Evolutionary conservation across 2,113 vertebrate species (phyloP).

Genomic region (Pyxicephalus adspersus): DNA sequence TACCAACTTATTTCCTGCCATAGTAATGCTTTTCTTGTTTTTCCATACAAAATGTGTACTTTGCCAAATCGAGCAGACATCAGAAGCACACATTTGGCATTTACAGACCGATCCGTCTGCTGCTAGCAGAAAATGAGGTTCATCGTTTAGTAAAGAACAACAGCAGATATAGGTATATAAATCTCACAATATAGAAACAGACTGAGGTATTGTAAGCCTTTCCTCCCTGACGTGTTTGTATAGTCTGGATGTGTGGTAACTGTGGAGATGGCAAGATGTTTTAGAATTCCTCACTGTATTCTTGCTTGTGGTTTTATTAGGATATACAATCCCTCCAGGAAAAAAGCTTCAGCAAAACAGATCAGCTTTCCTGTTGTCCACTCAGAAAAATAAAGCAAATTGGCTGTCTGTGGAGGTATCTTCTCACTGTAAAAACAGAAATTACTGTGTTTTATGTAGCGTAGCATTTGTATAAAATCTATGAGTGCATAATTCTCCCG

Average conservation of each 20-base stretch:
- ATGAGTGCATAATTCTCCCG: no score
- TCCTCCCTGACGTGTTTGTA: conserved; percentile 22
- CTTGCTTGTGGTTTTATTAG: conserved; percentile 48
- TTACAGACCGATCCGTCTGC: background rate
- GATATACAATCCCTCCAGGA: conserved; percentile 46
- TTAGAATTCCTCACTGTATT: conserved; percentile 39
- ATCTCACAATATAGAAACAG: conserved; percentile 15
- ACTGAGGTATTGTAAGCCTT: conserved; percentile 19
- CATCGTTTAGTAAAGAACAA: conserved; percentile 28
- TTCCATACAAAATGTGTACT: conserved; percentile 3
- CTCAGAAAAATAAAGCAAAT: conserved; percentile 14
- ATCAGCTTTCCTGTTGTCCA: conserved; percentile 37
- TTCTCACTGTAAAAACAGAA: conserved; percentile 1
- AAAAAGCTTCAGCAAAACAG: conserved; percentile 37
- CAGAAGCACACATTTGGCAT: background rate
- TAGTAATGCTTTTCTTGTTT: conserved; percentile 21
- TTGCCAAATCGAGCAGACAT: conserved; percentile 24
- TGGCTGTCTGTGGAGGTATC: background rate
- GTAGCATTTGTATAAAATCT: background rate
- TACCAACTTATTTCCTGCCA: conserved; percentile 7
- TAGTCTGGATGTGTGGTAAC: conserved; percentile 51
- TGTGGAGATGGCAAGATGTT: conserved; percentile 50
- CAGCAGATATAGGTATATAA: conserved; percentile 34
- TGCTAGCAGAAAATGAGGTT: background rate
- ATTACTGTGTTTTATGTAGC: background rate